Conservation (phyloP, 2,888 invertebrate genomes). For the Coelogynopora nodosa region DNA sequence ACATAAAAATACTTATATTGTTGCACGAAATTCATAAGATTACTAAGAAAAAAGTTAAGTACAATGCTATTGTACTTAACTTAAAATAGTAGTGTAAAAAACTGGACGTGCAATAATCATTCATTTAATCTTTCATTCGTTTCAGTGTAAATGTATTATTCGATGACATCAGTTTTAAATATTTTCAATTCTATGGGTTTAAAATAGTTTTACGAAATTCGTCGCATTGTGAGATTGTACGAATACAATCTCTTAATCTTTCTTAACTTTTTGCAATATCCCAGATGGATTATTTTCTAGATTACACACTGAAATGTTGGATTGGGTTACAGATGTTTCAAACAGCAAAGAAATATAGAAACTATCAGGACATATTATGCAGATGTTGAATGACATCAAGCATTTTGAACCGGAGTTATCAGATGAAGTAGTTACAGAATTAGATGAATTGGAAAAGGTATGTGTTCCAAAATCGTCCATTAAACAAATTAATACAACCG, state of each 20-base stretch:
- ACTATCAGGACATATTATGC: neutral
- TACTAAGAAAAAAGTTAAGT: too few relatives aligned
- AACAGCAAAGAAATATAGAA: neutral
- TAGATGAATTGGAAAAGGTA: neutral
- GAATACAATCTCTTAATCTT: too few relatives aligned
- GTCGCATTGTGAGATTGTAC: neutral
- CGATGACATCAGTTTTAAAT: neutral
- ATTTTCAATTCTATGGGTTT: too few relatives aligned
- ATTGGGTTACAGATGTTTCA: neutral
- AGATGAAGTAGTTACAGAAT: neutral
- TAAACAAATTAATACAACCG: too few relatives aligned
- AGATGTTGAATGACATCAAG: neutral
- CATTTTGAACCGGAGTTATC: neutral
- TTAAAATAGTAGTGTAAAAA: too few relatives aligned
- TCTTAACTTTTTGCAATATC: neutral
- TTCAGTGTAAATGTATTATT: neutral
- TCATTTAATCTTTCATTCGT: neutral
- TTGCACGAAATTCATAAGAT: too few relatives aligned
- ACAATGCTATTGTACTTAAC: too few relatives aligned
- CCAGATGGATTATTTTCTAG: neutral
- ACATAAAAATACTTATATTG: too few relatives aligned
- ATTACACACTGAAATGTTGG: neutral
- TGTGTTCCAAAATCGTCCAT: neutral
- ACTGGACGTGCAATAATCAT: too few relatives aligned
- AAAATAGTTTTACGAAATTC: too few relatives aligned